Evolutionary conservation across 2,888 invertebrate genomes (phyloP).

Genomic region (Mimumesa dahlbomi): DNA sequence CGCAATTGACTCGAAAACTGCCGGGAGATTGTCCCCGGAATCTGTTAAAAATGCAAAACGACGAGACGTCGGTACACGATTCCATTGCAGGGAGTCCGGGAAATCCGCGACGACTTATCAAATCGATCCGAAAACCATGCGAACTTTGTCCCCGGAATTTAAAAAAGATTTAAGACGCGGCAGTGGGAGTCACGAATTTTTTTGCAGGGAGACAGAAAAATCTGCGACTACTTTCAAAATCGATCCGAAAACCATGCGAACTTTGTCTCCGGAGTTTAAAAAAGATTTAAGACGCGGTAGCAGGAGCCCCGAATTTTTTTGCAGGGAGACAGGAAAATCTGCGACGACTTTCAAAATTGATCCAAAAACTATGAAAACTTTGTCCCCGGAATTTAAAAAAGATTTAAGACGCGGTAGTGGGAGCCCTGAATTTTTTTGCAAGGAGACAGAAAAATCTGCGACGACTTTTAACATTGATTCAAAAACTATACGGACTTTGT

Average conservation of each 20-base stretch:
- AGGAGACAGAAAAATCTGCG: slow-evolving; percentile 18
- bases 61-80: too few relatives aligned
- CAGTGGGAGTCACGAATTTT: slow-evolving; percentile 7
- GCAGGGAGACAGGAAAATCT: slow-evolving; percentile 9
- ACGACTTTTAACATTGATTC: background rate
- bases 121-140: background rate
- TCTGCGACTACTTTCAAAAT: slow-evolving; percentile 7
- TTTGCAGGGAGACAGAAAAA: slow-evolving; percentile 9
- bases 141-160: slow-evolving; percentile 1
- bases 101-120: slow-evolving; percentile 1
- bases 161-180: background rate
- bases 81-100: slow-evolving; percentile 19
- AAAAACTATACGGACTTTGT: background rate
- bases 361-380: background rate
- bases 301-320: background rate
- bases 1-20: background rate
- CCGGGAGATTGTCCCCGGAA: background rate
- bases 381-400: background rate
- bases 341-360: slow-evolving; percentile 8
- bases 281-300: background rate
- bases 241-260: background rate
- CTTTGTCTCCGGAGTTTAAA: background rate
- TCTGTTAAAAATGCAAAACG: background rate
- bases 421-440: slow-evolving; percentile 27
- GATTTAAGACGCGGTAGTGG: background rate